These are phyloP conservation scores for Drosophila auraria DNA, from an alignment of 1,140 invertebrate genomes.

Conservation along the genomic window DNA sequence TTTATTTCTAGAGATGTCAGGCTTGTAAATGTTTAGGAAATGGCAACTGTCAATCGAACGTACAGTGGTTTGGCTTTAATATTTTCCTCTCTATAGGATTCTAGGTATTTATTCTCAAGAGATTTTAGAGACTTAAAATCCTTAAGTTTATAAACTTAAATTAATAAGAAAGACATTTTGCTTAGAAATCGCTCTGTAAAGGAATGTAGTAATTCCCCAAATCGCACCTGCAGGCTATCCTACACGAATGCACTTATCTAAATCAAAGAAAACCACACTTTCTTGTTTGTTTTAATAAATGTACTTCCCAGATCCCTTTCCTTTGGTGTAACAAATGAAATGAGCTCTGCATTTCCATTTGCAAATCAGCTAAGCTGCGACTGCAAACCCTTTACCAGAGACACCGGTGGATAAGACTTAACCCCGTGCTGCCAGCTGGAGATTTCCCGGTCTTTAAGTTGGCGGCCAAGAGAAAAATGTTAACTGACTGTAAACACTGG, in stretches of 20 bases:
- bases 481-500: conserved; percentile 35
- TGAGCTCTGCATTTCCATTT: neutral
- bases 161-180: neutral
- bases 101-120: neutral
- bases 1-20: conserved; percentile 7
- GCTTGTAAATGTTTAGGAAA: neutral
- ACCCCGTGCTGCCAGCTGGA: conserved; percentile 9
- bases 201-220: neutral
- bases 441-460: conserved; percentile 23
- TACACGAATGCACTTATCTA: too few species aligned
- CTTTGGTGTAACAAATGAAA: conserved; percentile 14
- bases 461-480: conserved; percentile 18
- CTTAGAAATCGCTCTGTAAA: too few species aligned
- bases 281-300: neutral
- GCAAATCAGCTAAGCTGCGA: conserved; percentile 22
- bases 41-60: neutral
- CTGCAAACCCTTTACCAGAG: conserved; percentile 5
- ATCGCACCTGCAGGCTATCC: too few species aligned
- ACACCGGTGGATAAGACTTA: neutral
- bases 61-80: neutral
- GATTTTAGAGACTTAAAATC: neutral
- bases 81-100: too few species aligned
- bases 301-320: neutral
- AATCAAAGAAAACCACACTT: neutral
- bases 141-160: too few species aligned